Percentiles rank a stretch among this genome's conserved stretches.
These are phyloP conservation scores for Dynastes tityus DNA, from an alignment of 2,888 invertebrate genomes.

Conservation along the genomic window DNA sequence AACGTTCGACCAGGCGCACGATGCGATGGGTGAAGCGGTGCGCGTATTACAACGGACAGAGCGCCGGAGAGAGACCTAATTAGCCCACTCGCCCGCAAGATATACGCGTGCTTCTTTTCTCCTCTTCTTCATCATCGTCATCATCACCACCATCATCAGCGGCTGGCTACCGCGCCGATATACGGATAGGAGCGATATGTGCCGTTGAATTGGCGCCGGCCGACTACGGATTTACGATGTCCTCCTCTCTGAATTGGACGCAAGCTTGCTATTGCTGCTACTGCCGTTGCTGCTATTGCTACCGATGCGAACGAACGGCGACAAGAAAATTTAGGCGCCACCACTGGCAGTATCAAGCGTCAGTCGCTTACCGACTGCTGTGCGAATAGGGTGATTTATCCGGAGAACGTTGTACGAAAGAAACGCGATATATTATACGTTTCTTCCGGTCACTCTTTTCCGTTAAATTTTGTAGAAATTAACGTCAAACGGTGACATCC, in stretches of 20 bases:
- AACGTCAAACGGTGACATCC: not conserved
- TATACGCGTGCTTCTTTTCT: not conserved
- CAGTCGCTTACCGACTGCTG: constrained; percentile 57
- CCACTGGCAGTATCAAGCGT: constrained; percentile 57
- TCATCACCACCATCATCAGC: too few species aligned
- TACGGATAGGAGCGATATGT: constrained; percentile 30
- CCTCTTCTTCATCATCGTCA: too few species aligned
- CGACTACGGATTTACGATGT: constrained; percentile 60
- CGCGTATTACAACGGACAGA: too few species aligned
- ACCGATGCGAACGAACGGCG: constrained; percentile 51
- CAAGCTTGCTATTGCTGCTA: constrained; percentile 48
- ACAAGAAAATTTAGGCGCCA: constrained; percentile 65
- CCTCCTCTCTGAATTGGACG: constrained; percentile 55
- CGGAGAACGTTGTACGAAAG: not conserved
- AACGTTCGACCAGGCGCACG: too few species aligned
- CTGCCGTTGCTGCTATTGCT: constrained; percentile 2
- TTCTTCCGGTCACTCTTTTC: not conserved
- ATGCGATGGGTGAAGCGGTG: too few species aligned
- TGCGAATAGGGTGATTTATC: constrained; percentile 59
- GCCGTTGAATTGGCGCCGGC: constrained; percentile 57
- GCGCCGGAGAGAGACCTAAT: too few species aligned
- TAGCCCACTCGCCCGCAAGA: not conserved
- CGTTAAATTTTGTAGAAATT: not conserved
- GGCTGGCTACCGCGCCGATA: constrained; percentile 7
- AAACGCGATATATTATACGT: not conserved